Evolutionary conservation across 2,888 invertebrate species (phyloP), one percentile per base, ranked within the genome.

Genomic region (Embidobia sp.): DNA sequence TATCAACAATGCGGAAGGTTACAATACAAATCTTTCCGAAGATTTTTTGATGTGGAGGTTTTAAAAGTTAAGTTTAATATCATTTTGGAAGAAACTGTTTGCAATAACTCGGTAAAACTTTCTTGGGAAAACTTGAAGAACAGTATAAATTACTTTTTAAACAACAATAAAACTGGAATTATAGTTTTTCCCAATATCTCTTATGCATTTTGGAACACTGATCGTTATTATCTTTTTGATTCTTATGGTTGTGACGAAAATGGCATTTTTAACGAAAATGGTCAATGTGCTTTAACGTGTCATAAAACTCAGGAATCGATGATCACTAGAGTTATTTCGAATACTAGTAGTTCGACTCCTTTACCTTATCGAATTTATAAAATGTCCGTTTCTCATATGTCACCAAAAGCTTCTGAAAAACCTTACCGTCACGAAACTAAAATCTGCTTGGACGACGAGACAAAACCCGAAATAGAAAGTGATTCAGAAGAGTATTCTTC

Each of bases 191-290:
- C 18, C 0, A 87, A 86, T 37, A 79, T 79, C 2, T 80, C 88
- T 0, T 88, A 83, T 48, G 88, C 86, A 0, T 85, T 88, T 51
- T 89, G 89, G 89, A 69, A 26, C 0, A 16, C 80, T 0, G 73
- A 85, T 3, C 69, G 66, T 1, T 88, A 79, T 18, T 88, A 87
- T 13, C 53, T 88, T 0, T 89, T 89, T 48, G 87, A 89, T 76
- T 82, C 88, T 3, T 89, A 89, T 35, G 33, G 81, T 3, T 89
- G 88, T 29, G 86, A 89, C 37, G 79, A 84, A 0, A 70, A 69
- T 1, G 89, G 88, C 0, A 59, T 53, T 5, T 77, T 79, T 0
- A 73, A 5, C 6, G 75, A 73, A 1, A 27, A 16, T 6, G 88
- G 88, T 0, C 61, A 26, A 0, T 82, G 81, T 1, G 86, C 86